phyloP scores from a whole-genome alignment of 2,113 vertebrate species.

The Crotalus horridus region DNA sequence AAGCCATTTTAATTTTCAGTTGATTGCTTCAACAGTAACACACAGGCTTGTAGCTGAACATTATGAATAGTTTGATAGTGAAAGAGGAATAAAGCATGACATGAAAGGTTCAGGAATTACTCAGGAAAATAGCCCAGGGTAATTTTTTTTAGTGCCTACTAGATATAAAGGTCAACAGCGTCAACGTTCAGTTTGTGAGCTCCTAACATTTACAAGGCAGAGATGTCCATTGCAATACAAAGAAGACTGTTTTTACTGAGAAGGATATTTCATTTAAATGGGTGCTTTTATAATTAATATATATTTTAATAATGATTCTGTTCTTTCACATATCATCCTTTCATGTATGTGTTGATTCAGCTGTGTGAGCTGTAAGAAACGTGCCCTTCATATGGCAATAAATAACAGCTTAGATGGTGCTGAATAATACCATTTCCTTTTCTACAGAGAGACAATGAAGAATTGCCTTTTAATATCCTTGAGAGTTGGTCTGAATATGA shows the following conservation, averaged over 20 bases:
- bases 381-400: conserved; percentile 50
- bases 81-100: not conserved
- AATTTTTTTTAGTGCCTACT: not conserved
- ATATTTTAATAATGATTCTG: conserved; percentile 2
- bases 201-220: not conserved
- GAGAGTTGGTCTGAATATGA: conserved; percentile 37
- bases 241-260: conserved; percentile 5
- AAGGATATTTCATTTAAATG: conserved; percentile 8
- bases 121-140: not conserved
- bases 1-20: not conserved
- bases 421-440: conserved; percentile 52
- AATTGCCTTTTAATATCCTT: conserved; percentile 55
- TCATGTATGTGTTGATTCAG: conserved; percentile 50
- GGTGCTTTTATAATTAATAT: conserved; percentile 4
- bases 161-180: not conserved
- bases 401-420: conserved; percentile 23
- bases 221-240: not conserved
- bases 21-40: not conserved
- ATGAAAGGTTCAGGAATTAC: not conserved
- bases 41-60: not conserved
- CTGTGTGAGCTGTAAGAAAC: conserved; percentile 42
- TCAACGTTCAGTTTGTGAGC: not conserved
- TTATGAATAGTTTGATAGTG: not conserved
- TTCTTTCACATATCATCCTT: not conserved
- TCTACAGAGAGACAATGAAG: conserved; percentile 38